These are phyloP conservation scores for Pollenia amentaria DNA, from an alignment of 2,888 invertebrate genomes.

Conservation along the genomic window DNA sequence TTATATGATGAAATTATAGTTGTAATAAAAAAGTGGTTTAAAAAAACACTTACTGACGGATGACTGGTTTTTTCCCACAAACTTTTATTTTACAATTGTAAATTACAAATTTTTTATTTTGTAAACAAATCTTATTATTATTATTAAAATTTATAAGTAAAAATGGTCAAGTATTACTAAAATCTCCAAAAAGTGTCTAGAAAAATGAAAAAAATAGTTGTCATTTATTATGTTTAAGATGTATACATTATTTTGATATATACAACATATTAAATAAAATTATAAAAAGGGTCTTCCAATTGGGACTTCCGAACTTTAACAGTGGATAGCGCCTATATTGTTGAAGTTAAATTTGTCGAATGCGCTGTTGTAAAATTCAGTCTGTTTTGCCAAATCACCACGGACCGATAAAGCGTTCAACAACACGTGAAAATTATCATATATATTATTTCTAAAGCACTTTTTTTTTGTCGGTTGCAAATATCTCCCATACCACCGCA, in stretches of 20 bases:
- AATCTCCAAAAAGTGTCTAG: background rate
- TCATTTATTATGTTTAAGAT: conserved; percentile 1
- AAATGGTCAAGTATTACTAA: background rate
- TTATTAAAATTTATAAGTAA: background rate
- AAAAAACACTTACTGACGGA: background rate
- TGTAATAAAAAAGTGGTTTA: conserved; percentile 45
- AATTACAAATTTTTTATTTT: background rate
- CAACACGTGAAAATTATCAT: no score
- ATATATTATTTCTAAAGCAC: no score
- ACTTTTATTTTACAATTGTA: background rate
- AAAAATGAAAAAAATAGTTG: background rate
- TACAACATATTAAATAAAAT: background rate
- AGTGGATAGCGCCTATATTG: no score
- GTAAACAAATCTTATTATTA: background rate
- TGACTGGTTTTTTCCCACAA: background rate
- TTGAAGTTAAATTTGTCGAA: no score
- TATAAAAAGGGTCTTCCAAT: no score
- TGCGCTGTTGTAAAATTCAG: no score
- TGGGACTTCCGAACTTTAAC: no score
- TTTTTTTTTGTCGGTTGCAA: no score
- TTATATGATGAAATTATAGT: conserved; percentile 2
- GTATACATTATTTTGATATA: background rate
- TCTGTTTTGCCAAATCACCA: no score
- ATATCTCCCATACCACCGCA: no score
- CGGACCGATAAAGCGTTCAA: no score